Evolutionary conservation across 1,140 invertebrate genomes (phyloP), one percentile per base, ranked within the genome.

Genomic region (Drosophila yakuba): DNA sequence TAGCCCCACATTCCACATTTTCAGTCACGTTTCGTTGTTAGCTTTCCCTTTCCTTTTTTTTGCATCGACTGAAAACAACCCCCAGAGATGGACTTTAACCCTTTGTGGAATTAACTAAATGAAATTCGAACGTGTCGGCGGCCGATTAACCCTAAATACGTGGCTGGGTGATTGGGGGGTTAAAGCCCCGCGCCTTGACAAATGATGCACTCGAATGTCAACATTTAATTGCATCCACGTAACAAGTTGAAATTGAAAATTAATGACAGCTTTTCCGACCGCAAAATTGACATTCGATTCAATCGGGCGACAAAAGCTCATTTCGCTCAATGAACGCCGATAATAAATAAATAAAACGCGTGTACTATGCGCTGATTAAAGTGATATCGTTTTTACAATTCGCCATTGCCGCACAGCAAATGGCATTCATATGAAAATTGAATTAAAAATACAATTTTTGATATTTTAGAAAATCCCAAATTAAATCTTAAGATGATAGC

Each of bases 41-140:
- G 25, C 17, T 14, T 52, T 36, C 11, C 10, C 45, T 12, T 45
- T 45, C 17, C 7, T 15, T 17, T 17, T 11, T 20, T 20, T 11
- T 20, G 15, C 43, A 43, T 43, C 7, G n/a, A 2, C 1, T 20
- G 15, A 45, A 20, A 45, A 17, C 17, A 11, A 45, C n/a, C 12
- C 45, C n/a, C 12, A 11, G 4, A 10, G 4, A 11, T 20, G 2
- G 4, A 14, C 41, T 44, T 51, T 59, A 35, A 54, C 39, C 35
- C 35, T 23, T 15, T 61, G 74, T 71, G 66, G 75, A 80, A 89
- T 89, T 89, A 89, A 89, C 62, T 74, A 80, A 88, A 89, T 88
- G 80, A 89, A 89, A 88, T 84, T 88, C 68, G 67, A 89, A 89
- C 84, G 76, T 88, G 83, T 75, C 66, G 58, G 47, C 64, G 23